Percentiles rank a stretch among this genome's conserved stretches.
phyloP scores from a whole-genome alignment of 2,113 vertebrate species.

The Oncorhynchus masou region DNA sequence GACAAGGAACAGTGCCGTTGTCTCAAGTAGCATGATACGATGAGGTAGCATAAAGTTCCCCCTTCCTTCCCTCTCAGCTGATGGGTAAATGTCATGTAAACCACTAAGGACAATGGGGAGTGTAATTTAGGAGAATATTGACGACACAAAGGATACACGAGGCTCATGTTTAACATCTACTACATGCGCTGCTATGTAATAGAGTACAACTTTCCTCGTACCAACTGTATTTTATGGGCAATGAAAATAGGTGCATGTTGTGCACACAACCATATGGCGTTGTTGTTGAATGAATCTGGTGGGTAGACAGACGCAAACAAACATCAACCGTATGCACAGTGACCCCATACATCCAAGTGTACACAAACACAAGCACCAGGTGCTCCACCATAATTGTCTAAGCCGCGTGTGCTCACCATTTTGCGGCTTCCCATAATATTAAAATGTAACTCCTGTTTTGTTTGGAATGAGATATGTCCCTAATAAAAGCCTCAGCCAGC shows the following conservation, averaged over 20 bases:
- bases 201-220: not conserved
- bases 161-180: not conserved
- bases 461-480: conserved; percentile 17
- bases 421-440: conserved; percentile 17
- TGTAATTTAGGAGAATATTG: not conserved
- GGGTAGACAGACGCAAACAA: not conserved
- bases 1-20: conserved; percentile 22
- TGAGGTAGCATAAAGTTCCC: not conserved
- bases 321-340: not conserved
- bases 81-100: not conserved
- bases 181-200: not conserved
- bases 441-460: conserved; percentile 15
- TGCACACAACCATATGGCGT: not conserved
- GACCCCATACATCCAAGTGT: not conserved
- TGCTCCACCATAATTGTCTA: conserved; percentile 6
- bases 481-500: conserved; percentile 26
- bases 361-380: conserved; percentile 22
- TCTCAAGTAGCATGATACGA: not conserved
- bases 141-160: not conserved
- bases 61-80: not conserved
- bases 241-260: not conserved
- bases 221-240: not conserved
- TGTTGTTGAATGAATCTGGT: not conserved
- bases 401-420: conserved; percentile 6
- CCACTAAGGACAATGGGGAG: not conserved